phyloP scores from a whole-genome alignment of 2,888 invertebrate species.

The Spodoptera picta region DNA sequence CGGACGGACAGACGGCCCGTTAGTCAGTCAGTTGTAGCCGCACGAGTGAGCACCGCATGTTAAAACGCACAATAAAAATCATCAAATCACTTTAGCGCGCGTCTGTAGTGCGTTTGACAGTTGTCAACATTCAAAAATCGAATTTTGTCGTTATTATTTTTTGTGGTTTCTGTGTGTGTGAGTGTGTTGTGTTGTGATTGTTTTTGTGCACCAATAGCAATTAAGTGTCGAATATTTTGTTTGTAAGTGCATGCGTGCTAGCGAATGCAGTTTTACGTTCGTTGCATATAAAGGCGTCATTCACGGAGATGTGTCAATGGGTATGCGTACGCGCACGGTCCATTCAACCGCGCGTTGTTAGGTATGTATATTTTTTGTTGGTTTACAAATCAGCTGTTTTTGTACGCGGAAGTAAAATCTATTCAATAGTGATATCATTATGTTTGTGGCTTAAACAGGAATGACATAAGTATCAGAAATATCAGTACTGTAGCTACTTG shows the following conservation, averaged over 20 bases:
- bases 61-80: slow-evolving; percentile 63
- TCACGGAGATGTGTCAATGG: slow-evolving; percentile 85
- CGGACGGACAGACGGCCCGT: slow-evolving; percentile 74
- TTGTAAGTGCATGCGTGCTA: slow-evolving; percentile 38
- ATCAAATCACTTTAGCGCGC: slow-evolving; percentile 58
- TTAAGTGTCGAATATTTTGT: slow-evolving; percentile 17
- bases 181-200: slow-evolving; percentile 3
- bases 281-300: slow-evolving; percentile 67
- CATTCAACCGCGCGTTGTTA: slow-evolving; percentile 77
- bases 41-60: slow-evolving; percentile 72
- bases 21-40: slow-evolving; percentile 78
- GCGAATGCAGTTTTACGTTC: slow-evolving; percentile 54
- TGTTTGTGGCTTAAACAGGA: slow-evolving; percentile 34
- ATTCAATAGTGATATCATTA: slow-evolving; percentile 42
- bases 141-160: not conserved
- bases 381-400: slow-evolving; percentile 67
- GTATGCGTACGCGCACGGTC: slow-evolving; percentile 74
- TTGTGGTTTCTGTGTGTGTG: slow-evolving; percentile 13
- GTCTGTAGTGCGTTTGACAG: slow-evolving; percentile 64
- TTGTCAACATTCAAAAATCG: slow-evolving; percentile 46
- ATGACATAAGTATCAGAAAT: slow-evolving; percentile 20
- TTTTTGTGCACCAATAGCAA: slow-evolving; percentile 24
- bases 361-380: slow-evolving; percentile 70
- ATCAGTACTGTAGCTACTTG: not conserved
- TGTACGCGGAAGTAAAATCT: slow-evolving; percentile 44